Conservation (phyloP, 1,140 invertebrate genomes). For the Zophobas atratus region DNA sequence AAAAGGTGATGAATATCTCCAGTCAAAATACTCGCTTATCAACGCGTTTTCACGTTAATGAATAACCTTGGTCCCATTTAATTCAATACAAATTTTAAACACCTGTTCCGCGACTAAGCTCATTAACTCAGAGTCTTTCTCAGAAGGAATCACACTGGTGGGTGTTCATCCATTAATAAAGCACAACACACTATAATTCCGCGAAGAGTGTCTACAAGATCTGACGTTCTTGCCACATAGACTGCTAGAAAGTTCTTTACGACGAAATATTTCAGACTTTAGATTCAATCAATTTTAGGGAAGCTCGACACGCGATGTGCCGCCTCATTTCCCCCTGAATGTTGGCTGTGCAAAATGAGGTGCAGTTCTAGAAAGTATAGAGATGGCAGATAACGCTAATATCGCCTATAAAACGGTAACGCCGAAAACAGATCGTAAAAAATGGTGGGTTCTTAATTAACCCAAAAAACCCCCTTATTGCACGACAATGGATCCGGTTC, state of each 20-base stretch:
- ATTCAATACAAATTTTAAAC: constrained; percentile 12
- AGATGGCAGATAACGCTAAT: background rate
- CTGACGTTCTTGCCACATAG: too few species aligned
- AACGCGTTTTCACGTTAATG: constrained; percentile 7
- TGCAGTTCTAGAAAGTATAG: background rate
- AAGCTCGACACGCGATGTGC: too few species aligned
- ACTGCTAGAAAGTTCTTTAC: too few species aligned
- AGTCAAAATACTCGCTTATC: background rate
- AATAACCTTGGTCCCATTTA: constrained; percentile 14
- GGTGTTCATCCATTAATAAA: constrained; percentile 6
- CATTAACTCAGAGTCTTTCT: background rate
- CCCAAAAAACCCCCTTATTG: constrained; percentile 6
- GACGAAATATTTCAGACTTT: too few species aligned
- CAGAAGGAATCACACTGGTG: background rate
- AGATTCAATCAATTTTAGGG: too few species aligned
- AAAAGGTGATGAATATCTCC: too few species aligned
- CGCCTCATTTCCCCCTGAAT: too few species aligned
- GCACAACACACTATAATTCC: too few species aligned
- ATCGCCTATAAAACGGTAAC: background rate
- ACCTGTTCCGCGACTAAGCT: background rate
- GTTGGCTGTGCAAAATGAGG: background rate
- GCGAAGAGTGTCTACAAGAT: too few species aligned
- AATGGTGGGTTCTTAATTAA: background rate
- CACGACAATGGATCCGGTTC: constrained; percentile 27
- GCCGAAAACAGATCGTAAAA: background rate